Evolutionary conservation across 2,888 invertebrate genomes (phyloP).

Genomic region (Liodrosophila aerea): DNA sequence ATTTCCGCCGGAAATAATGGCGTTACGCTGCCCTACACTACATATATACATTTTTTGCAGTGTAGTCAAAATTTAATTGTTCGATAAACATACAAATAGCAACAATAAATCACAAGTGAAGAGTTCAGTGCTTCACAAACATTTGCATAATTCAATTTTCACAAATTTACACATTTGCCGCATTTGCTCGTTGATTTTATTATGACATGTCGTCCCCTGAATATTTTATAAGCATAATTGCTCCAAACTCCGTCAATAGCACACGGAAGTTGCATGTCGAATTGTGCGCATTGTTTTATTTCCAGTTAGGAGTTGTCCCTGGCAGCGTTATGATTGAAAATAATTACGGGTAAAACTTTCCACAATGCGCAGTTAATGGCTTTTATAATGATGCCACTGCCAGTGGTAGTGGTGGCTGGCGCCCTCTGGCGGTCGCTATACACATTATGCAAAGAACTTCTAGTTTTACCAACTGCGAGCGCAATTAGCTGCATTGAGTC

Average conservation of each 20-base stretch:
- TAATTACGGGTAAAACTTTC: slow-evolving; percentile 50
- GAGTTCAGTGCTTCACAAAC: not conserved
- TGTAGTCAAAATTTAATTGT: not conserved
- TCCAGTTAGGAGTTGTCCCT: not conserved
- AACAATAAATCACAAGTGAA: slow-evolving; percentile 6
- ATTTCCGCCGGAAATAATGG: slow-evolving; percentile 39
- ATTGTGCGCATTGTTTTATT: slow-evolving; percentile 33
- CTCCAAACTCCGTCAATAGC: slow-evolving; percentile 6
- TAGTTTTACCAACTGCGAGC: slow-evolving; percentile 7
- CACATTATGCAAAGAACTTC: slow-evolving; percentile 39
- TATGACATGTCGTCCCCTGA: slow-evolving; percentile 27
- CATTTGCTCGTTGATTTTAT: slow-evolving; percentile 21
- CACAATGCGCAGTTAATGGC: slow-evolving; percentile 41
- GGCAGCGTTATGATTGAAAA: slow-evolving; percentile 34
- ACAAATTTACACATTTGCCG: slow-evolving; percentile 4
- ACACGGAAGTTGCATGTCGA: slow-evolving; percentile 23
- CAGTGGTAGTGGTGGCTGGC: slow-evolving; percentile 18
- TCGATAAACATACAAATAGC: slow-evolving; percentile 1
- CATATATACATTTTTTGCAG: not conserved
- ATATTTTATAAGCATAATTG: slow-evolving; percentile 47
- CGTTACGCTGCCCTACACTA: slow-evolving; percentile 7
- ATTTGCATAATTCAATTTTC: slow-evolving; percentile 24
- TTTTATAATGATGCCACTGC: slow-evolving; percentile 29
- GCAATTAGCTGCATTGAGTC: slow-evolving; percentile 32
- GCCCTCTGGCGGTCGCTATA: slow-evolving; percentile 19